These are phyloP conservation scores for Avahi laniger DNA, from an alignment of 2,797 vertebrate species.

Conservation along the genomic window DNA sequence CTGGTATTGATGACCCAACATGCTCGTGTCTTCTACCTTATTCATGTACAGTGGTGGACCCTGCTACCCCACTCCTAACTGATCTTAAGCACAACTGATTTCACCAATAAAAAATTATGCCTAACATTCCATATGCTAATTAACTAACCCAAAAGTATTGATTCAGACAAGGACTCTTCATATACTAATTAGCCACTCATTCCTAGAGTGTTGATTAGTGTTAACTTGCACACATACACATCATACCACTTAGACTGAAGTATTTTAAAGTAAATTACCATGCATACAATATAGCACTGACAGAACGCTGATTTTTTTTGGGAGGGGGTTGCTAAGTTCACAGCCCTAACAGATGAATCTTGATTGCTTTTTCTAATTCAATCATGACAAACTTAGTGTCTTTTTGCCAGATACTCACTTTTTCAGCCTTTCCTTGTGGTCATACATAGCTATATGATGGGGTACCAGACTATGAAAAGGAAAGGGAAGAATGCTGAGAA, in stretches of 20 bases:
- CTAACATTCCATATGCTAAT: conserved; percentile 55
- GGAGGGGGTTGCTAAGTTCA: background rate
- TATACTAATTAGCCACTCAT: conserved; percentile 67
- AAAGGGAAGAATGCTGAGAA: background rate
- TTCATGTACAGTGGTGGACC: background rate
- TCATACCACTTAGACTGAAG: conserved; percentile 35
- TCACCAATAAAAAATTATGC: conserved; percentile 44
- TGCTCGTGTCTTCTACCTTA: background rate
- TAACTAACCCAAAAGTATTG: conserved; percentile 50
- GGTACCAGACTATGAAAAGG: background rate
- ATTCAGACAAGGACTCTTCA: conserved; percentile 68
- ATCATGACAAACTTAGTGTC: background rate
- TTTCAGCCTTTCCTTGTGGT: background rate
- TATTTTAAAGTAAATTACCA: conserved; percentile 59
- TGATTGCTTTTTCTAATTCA: conserved; percentile 24
- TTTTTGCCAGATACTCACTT: background rate
- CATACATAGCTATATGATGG: background rate
- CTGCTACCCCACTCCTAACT: background rate
- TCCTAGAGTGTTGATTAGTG: conserved; percentile 53
- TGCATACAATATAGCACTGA: background rate
- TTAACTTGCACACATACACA: conserved; percentile 47
- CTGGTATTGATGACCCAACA: background rate
- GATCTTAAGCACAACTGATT: conserved; percentile 23
- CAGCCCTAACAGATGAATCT: conserved; percentile 2
- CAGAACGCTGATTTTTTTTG: conserved; percentile 54